A percentile compares a stretch with the other conserved stretches of the same genome.
Conservation (phyloP, 1,140 invertebrate species). For the Adoxophyes honmai region DNA sequence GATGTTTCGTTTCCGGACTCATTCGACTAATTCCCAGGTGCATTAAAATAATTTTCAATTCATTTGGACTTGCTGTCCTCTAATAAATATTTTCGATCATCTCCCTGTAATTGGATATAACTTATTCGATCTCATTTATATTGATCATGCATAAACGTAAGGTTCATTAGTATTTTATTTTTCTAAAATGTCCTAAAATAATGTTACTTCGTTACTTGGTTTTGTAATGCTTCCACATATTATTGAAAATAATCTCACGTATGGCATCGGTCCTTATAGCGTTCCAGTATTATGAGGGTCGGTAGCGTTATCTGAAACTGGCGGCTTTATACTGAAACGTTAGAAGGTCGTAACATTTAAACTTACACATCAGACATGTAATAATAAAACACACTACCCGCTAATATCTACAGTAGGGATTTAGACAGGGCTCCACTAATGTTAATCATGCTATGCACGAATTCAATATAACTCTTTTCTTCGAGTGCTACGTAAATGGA, state of each 20-base stretch:
- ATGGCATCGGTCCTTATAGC: constrained; percentile 35
- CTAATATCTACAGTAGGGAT: not conserved
- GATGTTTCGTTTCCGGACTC: constrained; percentile 5
- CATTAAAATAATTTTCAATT: constrained; percentile 47
- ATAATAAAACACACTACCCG: constrained; percentile 13
- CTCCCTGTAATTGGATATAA: too few species aligned
- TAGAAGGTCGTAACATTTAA: constrained; percentile 12
- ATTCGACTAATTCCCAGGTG: constrained; percentile 28
- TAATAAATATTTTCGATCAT: not conserved
- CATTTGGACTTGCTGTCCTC: constrained; percentile 14
- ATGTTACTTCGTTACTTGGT: too few species aligned
- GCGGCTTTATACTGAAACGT: not conserved
- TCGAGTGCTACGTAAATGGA: constrained; percentile 19
- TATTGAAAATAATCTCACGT: constrained; percentile 63
- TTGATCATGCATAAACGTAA: too few species aligned
- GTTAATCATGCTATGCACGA: too few species aligned
- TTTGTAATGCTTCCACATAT: constrained; percentile 66
- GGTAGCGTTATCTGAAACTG: not conserved
- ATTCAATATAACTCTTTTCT: constrained; percentile 16
- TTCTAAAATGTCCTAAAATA: too few species aligned
- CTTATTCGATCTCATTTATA: too few species aligned
- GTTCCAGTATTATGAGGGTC: constrained; percentile 9
- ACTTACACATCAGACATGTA: constrained; percentile 13
- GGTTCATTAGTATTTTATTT: too few species aligned
- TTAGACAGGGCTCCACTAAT: too few species aligned